Evolutionary conservation across 1,140 invertebrate species (phyloP).

Genomic region (Melipona quadrifasciata): DNA sequence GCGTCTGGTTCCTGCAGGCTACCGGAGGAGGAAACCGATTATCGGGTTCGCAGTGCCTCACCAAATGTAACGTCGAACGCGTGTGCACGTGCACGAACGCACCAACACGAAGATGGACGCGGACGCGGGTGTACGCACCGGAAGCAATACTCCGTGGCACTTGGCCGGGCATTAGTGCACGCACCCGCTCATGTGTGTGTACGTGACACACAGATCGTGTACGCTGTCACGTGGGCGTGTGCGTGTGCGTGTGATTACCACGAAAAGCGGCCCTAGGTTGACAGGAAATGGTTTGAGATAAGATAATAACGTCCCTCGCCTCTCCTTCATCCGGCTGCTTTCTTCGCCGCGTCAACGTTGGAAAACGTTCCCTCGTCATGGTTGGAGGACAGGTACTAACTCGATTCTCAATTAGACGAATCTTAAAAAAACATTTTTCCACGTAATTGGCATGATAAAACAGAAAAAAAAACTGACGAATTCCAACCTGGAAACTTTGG

Average conservation of each 20-base stretch:
- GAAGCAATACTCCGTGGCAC: conserved; percentile 54
- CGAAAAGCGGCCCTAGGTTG: conserved; percentile 71
- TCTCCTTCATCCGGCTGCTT: conserved; percentile 64
- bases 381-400: conserved; percentile 41
- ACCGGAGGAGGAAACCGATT: conserved; percentile 57
- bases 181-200: conserved; percentile 18
- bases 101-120: background rate
- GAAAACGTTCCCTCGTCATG: conserved; percentile 44
- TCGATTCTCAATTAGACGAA: background rate
- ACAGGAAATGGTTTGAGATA: conserved; percentile 77
- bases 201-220: conserved; percentile 6
- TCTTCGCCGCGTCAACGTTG: conserved; percentile 48
- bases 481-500: too few relatives aligned
- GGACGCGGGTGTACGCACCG: conserved; percentile 39
- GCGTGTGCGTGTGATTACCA: conserved; percentile 52
- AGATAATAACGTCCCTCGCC: conserved; percentile 73
- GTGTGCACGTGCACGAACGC: background rate
- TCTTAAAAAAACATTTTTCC: background rate
- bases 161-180: conserved; percentile 36
- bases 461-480: too few relatives aligned
- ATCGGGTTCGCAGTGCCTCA: conserved; percentile 45
- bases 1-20: conserved; percentile 37
- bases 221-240: conserved; percentile 3
- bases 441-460: background rate
- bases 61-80: conserved; percentile 44